These are phyloP conservation scores for Rana temporaria DNA, from an alignment of 2,113 vertebrate genomes.

Conservation along the genomic window DNA sequence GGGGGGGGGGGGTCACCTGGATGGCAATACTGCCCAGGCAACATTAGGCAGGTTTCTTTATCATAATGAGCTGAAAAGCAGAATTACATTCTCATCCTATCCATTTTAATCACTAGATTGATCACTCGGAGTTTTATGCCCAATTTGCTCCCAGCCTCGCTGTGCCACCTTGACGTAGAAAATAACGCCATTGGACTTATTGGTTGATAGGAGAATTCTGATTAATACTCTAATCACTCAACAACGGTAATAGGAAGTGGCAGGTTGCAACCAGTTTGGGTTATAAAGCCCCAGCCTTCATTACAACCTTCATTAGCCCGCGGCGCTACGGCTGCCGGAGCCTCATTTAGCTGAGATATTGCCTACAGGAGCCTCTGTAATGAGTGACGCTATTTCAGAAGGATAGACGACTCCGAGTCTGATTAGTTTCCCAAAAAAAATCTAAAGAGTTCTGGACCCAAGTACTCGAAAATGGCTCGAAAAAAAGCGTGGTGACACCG, in stretches of 20 bases:
- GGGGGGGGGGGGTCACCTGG: conserved; percentile 35
- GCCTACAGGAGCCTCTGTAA: conserved; percentile 44
- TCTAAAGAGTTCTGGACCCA: conserved; percentile 52
- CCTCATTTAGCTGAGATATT: conserved; percentile 55
- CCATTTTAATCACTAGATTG: conserved; percentile 48
- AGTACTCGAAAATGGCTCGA: too few species aligned
- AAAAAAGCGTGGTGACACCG: too few species aligned
- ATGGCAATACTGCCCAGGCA: not conserved
- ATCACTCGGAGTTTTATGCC: conserved; percentile 48
- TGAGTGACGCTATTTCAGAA: too few species aligned
- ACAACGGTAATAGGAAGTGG: conserved; percentile 53
- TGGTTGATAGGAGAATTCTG: conserved; percentile 49
- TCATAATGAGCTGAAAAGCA: conserved; percentile 29
- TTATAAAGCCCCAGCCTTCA: conserved; percentile 56
- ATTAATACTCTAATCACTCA: conserved; percentile 49
- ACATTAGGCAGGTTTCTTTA: conserved; percentile 50
- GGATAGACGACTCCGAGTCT: conserved; percentile 33
- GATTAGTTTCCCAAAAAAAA: conserved; percentile 50
- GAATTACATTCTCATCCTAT: conserved; percentile 51
- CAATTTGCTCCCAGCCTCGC: conserved; percentile 31
- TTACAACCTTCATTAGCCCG: conserved; percentile 51
- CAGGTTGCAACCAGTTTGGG: conserved; percentile 54
- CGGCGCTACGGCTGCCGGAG: conserved; percentile 16
- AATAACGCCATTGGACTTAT: too few species aligned
- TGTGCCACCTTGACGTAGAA: conserved; percentile 15